Evolutionary conservation across 2,797 vertebrate species (phyloP).

Genomic region (Myotis vivesi): DNA sequence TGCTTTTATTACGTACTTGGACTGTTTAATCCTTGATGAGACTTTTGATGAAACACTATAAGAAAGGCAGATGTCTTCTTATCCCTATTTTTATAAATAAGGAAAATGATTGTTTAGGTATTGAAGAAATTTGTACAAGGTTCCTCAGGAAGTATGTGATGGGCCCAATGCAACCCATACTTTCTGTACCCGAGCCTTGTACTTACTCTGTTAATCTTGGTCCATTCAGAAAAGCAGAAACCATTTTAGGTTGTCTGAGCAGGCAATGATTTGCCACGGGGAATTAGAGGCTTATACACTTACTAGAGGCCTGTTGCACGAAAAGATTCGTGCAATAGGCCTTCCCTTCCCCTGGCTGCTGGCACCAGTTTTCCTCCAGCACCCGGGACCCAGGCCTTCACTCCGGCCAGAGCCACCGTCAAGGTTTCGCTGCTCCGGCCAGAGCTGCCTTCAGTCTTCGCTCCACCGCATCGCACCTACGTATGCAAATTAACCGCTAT

Average conservation of each 20-base stretch:
- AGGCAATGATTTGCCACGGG: background rate
- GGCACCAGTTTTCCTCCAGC: too few species aligned
- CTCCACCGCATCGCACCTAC: accelerated
- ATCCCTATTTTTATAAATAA: background rate
- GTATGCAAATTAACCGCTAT: too few species aligned
- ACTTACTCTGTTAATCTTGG: background rate
- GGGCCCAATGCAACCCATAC: background rate
- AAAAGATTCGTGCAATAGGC: too few species aligned
- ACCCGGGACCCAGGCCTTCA: too few species aligned
- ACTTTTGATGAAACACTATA: background rate
- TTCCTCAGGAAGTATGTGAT: background rate
- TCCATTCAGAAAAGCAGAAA: background rate
- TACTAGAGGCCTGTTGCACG: background rate
- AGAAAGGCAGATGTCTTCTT: background rate
- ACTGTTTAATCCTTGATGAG: constrained; percentile 2
- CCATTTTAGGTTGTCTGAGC: background rate
- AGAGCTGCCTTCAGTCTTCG: too few species aligned
- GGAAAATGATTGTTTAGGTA: background rate
- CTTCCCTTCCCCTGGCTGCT: too few species aligned
- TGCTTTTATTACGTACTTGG: background rate
- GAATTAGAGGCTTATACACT: background rate
- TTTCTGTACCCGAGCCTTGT: background rate
- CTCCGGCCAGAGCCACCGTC: too few species aligned
- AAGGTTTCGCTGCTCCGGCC: too few species aligned
- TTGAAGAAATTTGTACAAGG: background rate